These are phyloP conservation scores for Scaptodrosophila lebanonensis DNA, from an alignment of 1,140 invertebrate species.

Conservation along the genomic window DNA sequence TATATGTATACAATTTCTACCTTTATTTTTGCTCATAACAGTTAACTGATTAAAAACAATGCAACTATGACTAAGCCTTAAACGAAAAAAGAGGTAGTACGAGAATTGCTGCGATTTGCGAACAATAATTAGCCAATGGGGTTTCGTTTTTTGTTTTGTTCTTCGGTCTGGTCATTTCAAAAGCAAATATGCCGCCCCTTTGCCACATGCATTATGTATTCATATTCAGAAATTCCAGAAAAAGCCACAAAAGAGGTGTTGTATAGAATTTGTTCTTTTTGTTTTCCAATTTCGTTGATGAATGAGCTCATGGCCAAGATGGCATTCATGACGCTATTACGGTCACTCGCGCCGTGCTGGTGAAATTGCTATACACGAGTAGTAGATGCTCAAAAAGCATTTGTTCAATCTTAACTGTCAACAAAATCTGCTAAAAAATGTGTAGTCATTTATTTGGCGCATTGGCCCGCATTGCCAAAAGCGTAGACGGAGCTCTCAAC, in stretches of 20 bases:
- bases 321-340: conserved; percentile 55
- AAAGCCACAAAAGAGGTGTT: background rate
- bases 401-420: conserved; percentile 54
- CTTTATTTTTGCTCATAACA: too few species aligned
- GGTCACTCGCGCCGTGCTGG: conserved; percentile 40
- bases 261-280: conserved; percentile 1
- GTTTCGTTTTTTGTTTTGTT: too few species aligned
- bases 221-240: too few species aligned
- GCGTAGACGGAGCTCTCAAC: conserved; percentile 40
- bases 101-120: too few species aligned
- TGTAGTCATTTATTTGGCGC: conserved; percentile 67
- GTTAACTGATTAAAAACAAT: too few species aligned
- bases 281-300: conserved; percentile 9
- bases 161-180: conserved; percentile 6
- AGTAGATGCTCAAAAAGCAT: conserved; percentile 1
- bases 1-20: too few species aligned
- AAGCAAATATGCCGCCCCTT: conserved; percentile 7
- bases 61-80: too few species aligned
- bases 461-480: conserved; percentile 56
- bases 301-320: conserved; percentile 45
- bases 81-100: too few species aligned
- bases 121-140: too few species aligned
- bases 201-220: too few species aligned
- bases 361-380: conserved; percentile 10
- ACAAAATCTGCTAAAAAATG: conserved; percentile 69